These are phyloP conservation scores for Lithobates pipiens DNA, from an alignment of 2,797 vertebrate species.

Conservation along the genomic window DNA sequence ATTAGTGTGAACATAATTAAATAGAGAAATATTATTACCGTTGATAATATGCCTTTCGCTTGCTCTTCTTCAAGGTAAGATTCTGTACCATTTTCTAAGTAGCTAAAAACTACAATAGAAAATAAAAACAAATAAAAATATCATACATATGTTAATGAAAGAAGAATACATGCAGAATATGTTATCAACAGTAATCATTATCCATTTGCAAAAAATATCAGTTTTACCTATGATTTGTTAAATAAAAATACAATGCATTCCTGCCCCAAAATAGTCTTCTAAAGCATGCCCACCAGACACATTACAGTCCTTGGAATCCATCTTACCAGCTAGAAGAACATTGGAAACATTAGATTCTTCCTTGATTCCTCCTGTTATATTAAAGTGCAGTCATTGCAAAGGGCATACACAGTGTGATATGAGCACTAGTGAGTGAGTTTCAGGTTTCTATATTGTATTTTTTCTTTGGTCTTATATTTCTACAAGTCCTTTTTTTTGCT, in stretches of 20 bases:
- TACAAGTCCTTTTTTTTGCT: too few species aligned
- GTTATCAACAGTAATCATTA: not conserved
- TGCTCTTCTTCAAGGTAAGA: slow-evolving; percentile 83
- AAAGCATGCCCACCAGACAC: too few species aligned
- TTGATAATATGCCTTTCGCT: slow-evolving; percentile 75
- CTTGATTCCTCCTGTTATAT: too few species aligned
- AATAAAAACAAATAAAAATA: not conserved
- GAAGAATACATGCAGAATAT: not conserved
- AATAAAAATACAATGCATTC: not conserved
- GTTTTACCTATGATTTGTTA: not conserved
- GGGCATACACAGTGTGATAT: too few species aligned
- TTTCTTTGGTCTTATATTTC: too few species aligned
- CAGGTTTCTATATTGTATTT: too few species aligned
- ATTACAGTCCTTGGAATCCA: too few species aligned
- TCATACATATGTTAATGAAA: not conserved
- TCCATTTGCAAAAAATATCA: too few species aligned
- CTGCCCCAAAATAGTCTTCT: not conserved
- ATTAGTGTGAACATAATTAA: not conserved
- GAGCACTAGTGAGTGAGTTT: too few species aligned
- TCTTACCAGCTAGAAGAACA: too few species aligned
- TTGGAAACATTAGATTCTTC: too few species aligned
- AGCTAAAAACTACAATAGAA: slow-evolving; percentile 85
- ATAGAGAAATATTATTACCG: slow-evolving; percentile 70
- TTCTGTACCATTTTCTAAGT: slow-evolving; percentile 88
- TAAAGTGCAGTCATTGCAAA: too few species aligned